A percentile compares a stretch with the other conserved stretches of the same genome.
phyloP scores from a whole-genome alignment of 2,888 invertebrate species.

The Atrina japonica region DNA sequence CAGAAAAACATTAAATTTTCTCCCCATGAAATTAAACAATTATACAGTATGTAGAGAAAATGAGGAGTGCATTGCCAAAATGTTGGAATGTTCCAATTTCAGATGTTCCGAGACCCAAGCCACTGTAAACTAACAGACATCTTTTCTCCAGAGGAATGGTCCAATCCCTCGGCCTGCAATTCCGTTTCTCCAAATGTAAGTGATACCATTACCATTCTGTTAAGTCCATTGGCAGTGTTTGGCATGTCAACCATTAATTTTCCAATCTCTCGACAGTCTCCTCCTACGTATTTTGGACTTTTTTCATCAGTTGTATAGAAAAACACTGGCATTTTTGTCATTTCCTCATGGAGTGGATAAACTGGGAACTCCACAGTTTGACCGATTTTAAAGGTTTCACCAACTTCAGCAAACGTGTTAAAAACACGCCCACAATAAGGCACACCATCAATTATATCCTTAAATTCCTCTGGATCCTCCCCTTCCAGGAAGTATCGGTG shows the following conservation, averaged over 20 bases:
- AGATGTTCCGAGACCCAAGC: conserved; percentile 6
- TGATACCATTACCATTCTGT: conserved; percentile 47
- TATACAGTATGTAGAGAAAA: no score
- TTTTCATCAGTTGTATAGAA: conserved; percentile 43
- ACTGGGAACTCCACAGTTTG: conserved; percentile 45
- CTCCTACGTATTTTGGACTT: conserved; percentile 44
- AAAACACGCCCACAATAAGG: conserved; percentile 51
- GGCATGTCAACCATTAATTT: conserved; percentile 46
- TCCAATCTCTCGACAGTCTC: conserved; percentile 45
- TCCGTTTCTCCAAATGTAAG: conserved; percentile 56
- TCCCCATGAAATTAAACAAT: no score
- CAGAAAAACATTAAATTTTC: no score
- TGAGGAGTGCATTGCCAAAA: no score
- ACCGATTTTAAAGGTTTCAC: conserved; percentile 40
- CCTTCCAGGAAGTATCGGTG: conserved; percentile 48
- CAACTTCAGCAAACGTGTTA: conserved; percentile 45
- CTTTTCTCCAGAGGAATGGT: conserved; percentile 40
- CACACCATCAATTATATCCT: conserved; percentile 20
- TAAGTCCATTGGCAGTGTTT: conserved; percentile 35
- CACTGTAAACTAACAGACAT: conserved; percentile 45
- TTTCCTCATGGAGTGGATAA: conserved; percentile 42
- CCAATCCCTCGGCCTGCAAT: conserved; percentile 40
- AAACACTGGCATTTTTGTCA: conserved; percentile 36
- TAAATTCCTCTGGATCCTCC: conserved; percentile 44
- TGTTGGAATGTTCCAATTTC: no score